phyloP scores from a whole-genome alignment of 1,140 invertebrate species.

The Trichonephila clavata region DNA sequence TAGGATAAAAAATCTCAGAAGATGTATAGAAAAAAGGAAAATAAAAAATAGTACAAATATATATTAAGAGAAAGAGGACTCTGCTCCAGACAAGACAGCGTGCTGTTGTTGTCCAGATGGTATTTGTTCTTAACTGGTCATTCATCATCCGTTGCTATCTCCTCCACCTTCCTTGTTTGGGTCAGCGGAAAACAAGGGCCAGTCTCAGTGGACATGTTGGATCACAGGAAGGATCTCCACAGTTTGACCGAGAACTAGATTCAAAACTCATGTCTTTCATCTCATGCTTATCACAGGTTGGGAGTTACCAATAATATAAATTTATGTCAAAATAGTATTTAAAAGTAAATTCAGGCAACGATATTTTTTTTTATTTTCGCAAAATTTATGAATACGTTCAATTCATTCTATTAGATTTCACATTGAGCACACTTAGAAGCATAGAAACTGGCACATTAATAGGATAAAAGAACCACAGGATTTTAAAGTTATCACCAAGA shows the following conservation, averaged over 20 bases:
- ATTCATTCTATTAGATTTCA: no score
- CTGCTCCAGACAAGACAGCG: not conserved
- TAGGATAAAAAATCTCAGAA: not conserved
- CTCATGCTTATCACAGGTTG: no score
- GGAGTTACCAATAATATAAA: not conserved
- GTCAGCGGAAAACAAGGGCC: no score
- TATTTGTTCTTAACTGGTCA: constrained; percentile 29
- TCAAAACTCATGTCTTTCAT: not conserved
- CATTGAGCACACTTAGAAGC: no score
- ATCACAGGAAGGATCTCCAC: not conserved
- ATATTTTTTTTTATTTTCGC: no score
- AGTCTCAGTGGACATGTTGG: not conserved
- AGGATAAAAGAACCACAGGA: not conserved
- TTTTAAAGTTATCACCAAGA: not conserved
- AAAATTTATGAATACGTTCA: no score
- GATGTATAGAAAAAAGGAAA: not conserved
- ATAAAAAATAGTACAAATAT: not conserved
- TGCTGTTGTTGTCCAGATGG: constrained; percentile 9
- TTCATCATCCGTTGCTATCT: not conserved
- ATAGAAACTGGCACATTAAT: not conserved
- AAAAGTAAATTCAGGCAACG: not conserved
- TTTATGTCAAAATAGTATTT: not conserved
- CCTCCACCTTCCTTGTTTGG: not conserved
- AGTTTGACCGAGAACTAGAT: no score
- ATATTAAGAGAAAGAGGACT: not conserved